Conservation (phyloP, 2,113 vertebrate species). For the Oncorhynchus mykiss region DNA sequence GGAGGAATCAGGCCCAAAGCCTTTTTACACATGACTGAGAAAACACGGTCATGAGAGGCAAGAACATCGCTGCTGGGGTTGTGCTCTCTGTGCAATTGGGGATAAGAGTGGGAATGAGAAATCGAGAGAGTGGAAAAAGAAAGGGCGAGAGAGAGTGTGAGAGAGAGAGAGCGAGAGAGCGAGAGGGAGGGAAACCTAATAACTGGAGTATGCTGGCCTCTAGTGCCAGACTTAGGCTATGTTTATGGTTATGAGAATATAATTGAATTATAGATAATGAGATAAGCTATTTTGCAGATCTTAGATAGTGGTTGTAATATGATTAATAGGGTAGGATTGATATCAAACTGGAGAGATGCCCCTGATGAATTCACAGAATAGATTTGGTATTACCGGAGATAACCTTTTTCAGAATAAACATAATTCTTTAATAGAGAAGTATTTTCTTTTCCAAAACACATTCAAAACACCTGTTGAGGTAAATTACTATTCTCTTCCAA, state of each 20-base stretch:
- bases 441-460: background rate
- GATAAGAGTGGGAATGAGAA: background rate
- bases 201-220: constrained; percentile 62
- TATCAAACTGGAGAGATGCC: constrained; percentile 17
- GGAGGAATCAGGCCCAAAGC: background rate
- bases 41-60: background rate
- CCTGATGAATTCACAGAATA: background rate
- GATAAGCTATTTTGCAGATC: constrained; percentile 50
- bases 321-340: constrained; percentile 27
- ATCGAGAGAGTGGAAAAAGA: background rate
- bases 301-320: constrained; percentile 38
- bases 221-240: constrained; percentile 48
- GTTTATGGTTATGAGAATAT: constrained; percentile 14
- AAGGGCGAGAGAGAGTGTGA: too few species aligned
- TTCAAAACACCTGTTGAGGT: background rate
- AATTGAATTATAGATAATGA: constrained; percentile 53
- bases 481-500: background rate
- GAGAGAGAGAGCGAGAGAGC: too few species aligned
- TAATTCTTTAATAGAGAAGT: background rate
- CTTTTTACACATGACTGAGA: background rate
- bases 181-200: too few species aligned
- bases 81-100: background rate
- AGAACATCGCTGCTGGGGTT: background rate
- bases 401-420: background rate
- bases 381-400: background rate